Evolutionary conservation across 1,140 invertebrate species (phyloP).

Genomic region (Dendroctonus ponderosae): DNA sequence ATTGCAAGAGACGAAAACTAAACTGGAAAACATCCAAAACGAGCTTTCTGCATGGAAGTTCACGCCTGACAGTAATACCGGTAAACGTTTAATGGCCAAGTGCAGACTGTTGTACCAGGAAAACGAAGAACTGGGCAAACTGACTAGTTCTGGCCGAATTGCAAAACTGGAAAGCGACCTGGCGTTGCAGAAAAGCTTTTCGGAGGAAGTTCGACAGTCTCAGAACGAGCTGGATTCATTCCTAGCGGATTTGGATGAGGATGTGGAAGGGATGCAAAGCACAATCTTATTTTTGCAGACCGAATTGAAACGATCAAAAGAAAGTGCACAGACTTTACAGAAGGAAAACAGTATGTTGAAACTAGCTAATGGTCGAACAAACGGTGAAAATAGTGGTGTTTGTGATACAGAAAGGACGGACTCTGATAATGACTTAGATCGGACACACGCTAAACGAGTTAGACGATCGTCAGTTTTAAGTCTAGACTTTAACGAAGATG

Average conservation of each 20-base stretch:
- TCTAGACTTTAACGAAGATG: slow-evolving; percentile 69
- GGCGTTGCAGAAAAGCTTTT: slow-evolving; percentile 91
- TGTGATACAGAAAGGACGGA: slow-evolving; percentile 53
- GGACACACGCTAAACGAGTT: slow-evolving; percentile 59
- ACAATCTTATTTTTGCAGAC: slow-evolving; percentile 93
- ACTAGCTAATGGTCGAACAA: slow-evolving; percentile 44
- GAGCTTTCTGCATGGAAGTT: slow-evolving; percentile 98
- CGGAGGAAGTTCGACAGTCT: slow-evolving; percentile 95
- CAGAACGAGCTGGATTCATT: slow-evolving; percentile 96
- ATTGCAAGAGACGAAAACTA: slow-evolving; percentile 82
- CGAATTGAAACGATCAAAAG: slow-evolving; percentile 78
- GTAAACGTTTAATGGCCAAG: slow-evolving; percentile 96
- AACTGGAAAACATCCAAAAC: slow-evolving; percentile 95
- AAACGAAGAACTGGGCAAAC: slow-evolving; percentile 95
- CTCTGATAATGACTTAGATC: slow-evolving; percentile 54
- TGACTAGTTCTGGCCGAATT: slow-evolving; percentile 90
- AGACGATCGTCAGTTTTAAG: slow-evolving; percentile 67
- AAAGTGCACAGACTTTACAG: slow-evolving; percentile 53
- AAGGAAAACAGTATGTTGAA: slow-evolving; percentile 48
- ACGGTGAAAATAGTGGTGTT: slow-evolving; percentile 47
- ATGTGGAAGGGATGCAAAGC: slow-evolving; percentile 97
- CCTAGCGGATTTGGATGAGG: slow-evolving; percentile 93
- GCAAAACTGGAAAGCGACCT: slow-evolving; percentile 95
- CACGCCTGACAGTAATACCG: slow-evolving; percentile 96
- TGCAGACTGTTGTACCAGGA: slow-evolving; percentile 95